These are phyloP conservation scores for Turritopsis rubra DNA, from an alignment of 30 jellyfish, hydroid and myxozoan genomes.

Conservation along the genomic window DNA sequence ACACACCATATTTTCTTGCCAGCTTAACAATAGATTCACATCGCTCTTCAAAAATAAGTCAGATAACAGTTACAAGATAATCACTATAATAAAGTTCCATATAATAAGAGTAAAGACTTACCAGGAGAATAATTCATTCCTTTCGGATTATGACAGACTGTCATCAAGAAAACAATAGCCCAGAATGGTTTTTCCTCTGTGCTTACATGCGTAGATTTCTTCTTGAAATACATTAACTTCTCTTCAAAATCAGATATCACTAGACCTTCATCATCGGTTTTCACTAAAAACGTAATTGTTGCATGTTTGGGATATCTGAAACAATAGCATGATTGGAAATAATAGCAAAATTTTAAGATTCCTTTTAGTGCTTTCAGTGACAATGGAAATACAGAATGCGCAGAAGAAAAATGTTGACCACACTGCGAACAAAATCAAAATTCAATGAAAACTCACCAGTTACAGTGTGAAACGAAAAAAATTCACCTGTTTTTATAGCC, in stretches of 20 bases:
- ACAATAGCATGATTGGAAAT: no score
- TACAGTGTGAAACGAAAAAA: neutral
- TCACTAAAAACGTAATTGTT: constrained; percentile 16
- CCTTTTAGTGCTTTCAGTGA: no score
- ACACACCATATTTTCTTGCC: constrained; percentile 44
- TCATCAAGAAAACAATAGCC: constrained; percentile 36
- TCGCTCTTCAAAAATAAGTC: constrained; percentile 27
- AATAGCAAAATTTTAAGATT: no score
- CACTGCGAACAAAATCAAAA: neutral
- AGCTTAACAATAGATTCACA: constrained; percentile 33
- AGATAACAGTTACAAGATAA: neutral
- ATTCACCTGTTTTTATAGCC: neutral
- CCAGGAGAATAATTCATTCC: constrained; percentile 42
- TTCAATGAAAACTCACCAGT: neutral
- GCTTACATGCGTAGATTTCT: neutral
- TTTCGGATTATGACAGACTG: constrained; percentile 48
- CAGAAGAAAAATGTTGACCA: no score
- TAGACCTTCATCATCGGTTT: constrained; percentile 32
- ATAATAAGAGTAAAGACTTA: no score
- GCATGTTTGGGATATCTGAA: no score
- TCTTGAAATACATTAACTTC: neutral
- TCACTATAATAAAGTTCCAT: no score
- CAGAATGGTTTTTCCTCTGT: constrained; percentile 21
- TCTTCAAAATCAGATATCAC: constrained; percentile 28
- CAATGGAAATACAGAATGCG: no score